Evolutionary conservation across 2,888 invertebrate genomes (phyloP).

Genomic region (Macrophya alboannulata): DNA sequence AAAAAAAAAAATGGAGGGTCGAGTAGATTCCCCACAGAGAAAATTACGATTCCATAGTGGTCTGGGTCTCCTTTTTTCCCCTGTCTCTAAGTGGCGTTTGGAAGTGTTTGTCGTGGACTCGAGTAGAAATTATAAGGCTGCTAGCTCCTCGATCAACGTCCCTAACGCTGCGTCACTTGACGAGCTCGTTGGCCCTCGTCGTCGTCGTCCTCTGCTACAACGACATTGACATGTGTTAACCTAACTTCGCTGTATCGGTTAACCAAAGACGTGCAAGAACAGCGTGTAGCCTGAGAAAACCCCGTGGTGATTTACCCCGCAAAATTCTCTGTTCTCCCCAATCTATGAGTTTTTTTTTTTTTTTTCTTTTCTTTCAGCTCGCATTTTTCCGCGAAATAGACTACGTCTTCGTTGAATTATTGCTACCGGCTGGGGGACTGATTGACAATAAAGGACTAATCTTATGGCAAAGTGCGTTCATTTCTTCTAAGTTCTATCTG

Average conservation of each 20-base stretch:
- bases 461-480: not conserved
- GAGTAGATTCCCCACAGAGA: not conserved
- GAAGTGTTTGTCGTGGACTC: slow-evolving; percentile 47
- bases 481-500: not conserved
- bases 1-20: not conserved
- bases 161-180: slow-evolving; percentile 38
- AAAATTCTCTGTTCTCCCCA: not conserved
- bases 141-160: slow-evolving; percentile 49
- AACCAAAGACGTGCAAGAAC: slow-evolving; percentile 33
- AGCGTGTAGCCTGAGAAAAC: not conserved
- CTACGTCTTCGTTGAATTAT: not conserved
- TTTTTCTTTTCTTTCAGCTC: not conserved
- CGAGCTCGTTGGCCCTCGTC: slow-evolving; percentile 44
- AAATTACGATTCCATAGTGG: not conserved
- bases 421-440: not conserved
- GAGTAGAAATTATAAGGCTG: slow-evolving; percentile 36
- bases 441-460: not conserved
- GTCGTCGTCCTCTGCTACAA: slow-evolving; percentile 9
- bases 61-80: not conserved
- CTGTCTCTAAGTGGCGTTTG: not conserved
- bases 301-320: not conserved
- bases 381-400: not conserved
- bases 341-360: not conserved
- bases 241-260: slow-evolving; percentile 26
- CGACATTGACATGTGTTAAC: slow-evolving; percentile 41